These are phyloP conservation scores for Caenorhabditis brenneri DNA, from an alignment of 1,140 invertebrate genomes.

Conservation along the genomic window DNA sequence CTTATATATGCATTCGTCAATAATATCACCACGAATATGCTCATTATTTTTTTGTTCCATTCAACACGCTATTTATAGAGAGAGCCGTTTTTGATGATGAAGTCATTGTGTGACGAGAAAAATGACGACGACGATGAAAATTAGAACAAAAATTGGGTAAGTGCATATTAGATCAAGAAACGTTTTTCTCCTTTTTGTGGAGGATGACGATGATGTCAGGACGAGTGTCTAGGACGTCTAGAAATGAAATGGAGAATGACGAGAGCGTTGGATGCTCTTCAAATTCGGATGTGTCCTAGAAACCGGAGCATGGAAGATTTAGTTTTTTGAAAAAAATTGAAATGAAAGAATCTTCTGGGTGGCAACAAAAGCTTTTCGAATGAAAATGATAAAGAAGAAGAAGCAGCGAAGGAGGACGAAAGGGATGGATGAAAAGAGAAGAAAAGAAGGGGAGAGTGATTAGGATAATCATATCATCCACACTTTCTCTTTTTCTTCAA, in stretches of 20 bases:
- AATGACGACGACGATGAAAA: not conserved
- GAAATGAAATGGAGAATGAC: not conserved
- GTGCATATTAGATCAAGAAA: not conserved
- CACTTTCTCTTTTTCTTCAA: conserved; percentile 19
- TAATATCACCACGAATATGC: not conserved
- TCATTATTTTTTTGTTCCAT: not conserved
- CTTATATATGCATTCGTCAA: not conserved
- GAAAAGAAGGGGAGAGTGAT: conserved; percentile 31
- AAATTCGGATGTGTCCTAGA: no score
- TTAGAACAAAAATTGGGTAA: not conserved
- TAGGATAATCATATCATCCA: conserved; percentile 42
- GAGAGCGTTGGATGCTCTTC: no score
- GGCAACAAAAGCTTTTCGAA: no score
- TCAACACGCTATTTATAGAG: not conserved
- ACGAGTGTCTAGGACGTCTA: not conserved
- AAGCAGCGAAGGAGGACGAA: not conserved
- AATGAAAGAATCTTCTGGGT: not conserved
- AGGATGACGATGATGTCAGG: not conserved
- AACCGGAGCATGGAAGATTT: no score
- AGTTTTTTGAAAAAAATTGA: not conserved
- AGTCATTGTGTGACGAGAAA: not conserved
- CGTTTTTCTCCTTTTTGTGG: no score
- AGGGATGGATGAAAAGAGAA: not conserved
- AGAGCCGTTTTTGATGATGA: no score
- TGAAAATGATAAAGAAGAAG: no score